Evolutionary conservation across 2,797 vertebrate genomes (phyloP).

Genomic region (Alcedo quadribrachys): DNA sequence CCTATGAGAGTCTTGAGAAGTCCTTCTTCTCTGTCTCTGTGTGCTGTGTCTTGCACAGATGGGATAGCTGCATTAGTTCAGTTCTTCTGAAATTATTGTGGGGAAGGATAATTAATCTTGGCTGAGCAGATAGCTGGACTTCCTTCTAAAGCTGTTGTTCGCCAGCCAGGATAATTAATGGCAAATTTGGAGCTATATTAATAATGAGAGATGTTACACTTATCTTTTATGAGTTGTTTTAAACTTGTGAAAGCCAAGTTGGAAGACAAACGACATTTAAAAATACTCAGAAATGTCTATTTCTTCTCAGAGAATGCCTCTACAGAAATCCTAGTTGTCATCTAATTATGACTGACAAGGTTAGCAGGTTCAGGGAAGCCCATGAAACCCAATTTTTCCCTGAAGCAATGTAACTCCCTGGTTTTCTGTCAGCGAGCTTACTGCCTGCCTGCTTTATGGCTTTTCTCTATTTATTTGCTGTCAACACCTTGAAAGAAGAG

Average conservation of each 20-base stretch:
- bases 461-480: neutral
- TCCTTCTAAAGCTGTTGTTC: neutral
- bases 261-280: neutral
- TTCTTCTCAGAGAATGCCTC: neutral
- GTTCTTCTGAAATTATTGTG: neutral
- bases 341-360: neutral
- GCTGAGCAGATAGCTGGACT: neutral
- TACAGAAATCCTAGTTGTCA: neutral
- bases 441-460: neutral
- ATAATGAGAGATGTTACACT: neutral
- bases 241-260: neutral
- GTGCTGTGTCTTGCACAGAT: neutral
- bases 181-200: neutral
- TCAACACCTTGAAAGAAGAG: neutral
- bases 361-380: constrained; percentile 26
- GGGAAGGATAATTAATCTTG: neutral
- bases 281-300: neutral
- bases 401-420: neutral
- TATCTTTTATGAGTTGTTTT: neutral
- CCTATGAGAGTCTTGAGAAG: neutral
- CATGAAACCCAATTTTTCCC: neutral
- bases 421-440: neutral
- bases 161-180: neutral
- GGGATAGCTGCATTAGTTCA: neutral
- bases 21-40: neutral